Evolutionary conservation across 2,888 invertebrate species (phyloP), one percentile per base, ranked within the genome.

Genomic region (Eilema caniola): DNA sequence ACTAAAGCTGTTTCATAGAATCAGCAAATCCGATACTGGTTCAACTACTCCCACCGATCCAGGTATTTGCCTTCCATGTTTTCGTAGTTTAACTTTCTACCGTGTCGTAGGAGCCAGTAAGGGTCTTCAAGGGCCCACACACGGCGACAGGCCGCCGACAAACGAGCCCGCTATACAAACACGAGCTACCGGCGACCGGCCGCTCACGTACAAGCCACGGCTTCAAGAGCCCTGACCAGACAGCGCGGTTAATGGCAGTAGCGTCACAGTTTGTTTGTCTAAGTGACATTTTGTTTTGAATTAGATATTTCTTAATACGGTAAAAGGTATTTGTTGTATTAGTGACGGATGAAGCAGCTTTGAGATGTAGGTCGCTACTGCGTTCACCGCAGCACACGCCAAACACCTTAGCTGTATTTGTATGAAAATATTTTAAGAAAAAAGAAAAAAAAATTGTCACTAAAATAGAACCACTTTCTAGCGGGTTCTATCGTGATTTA

Each of bases 61-160:
- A 37, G 63, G 69, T 81, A 78, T 81, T 81, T 71, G 71, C 73
- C 56, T 59, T 66, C 66, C 61, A 71, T 75, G 81, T 81, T 81
- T 81, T 79, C 75, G 70, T 81, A 75, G 74, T 79, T 72, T 71
- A 73, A 74, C 65, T 86, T 77, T 75, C 78, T 72, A 83, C 72
- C 81, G 83, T 74, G 75, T 74, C 70, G 68, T 64, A 77, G 70
- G 63, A 57, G 69, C 69, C 47, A 53, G 75, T 76, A 69, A 72
- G 76, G 76, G 41, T 73, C 69, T 75, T 80, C 78, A 71, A 73
- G 85, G 84, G 89, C 80, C 90, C 89, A 87, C 90, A 88, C 93
- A 89, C 86, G 89, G 83, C 88, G 93, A 88, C 86, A 88, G 86
- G 85, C 78, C 83, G 86, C 89, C 90, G 89, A 87, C 89, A 90